phyloP scores from a whole-genome alignment of 2,797 vertebrate genomes.

The Gadopsis bispinosus region DNA sequence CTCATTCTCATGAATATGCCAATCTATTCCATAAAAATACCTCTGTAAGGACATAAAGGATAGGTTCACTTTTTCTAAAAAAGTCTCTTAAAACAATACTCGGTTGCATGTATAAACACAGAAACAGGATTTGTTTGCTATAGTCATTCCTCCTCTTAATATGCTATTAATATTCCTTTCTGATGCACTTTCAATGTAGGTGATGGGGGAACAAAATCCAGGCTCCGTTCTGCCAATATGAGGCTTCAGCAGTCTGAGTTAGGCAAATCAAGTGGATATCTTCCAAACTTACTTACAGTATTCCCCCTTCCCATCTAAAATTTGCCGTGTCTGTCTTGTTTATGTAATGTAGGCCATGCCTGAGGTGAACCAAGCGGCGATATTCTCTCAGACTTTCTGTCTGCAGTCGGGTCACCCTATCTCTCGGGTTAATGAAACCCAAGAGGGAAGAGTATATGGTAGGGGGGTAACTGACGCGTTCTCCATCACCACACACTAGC shows the following conservation, averaged over 20 bases:
- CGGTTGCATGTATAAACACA: not conserved
- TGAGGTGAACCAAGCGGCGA: not conserved
- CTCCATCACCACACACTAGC: not conserved
- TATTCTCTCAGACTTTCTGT: not conserved
- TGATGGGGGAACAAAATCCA: not conserved
- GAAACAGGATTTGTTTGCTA: not conserved
- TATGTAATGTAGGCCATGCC: not conserved
- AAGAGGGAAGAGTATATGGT: not conserved
- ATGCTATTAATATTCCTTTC: not conserved
- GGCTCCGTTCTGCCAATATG: not conserved
- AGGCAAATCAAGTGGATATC: not conserved
- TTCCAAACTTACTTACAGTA: not conserved
- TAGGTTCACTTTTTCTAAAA: not conserved
- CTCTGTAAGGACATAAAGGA: not conserved
- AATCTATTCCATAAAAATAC: not conserved
- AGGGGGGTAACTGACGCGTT: not conserved
- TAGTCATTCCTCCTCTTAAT: not conserved
- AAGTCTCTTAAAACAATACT: not conserved
- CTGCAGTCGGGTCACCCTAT: not conserved
- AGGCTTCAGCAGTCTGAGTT: not conserved
- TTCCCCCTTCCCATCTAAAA: not conserved
- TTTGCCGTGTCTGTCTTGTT: not conserved
- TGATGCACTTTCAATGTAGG: not conserved
- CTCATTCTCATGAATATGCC: not conserved
- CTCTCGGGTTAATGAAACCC: not conserved